Base-by-base conservation (phyloP, 1,140 invertebrate species). In the Meloidogyne floridensis region DNA sequence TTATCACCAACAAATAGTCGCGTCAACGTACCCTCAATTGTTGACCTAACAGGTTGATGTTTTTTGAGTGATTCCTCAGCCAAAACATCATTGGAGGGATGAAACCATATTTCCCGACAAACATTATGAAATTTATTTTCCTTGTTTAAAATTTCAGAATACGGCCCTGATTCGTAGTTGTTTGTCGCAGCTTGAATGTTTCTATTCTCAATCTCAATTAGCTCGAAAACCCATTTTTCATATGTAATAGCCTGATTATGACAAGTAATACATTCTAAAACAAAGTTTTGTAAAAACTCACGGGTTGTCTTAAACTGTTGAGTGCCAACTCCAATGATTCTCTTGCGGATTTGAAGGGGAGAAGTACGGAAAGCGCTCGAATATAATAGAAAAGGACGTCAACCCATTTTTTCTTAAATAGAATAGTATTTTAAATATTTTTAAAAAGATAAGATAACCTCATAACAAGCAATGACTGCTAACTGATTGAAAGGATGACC, bases 41-140 rank as follows among this genome's bases (percentile, higher is more conserved):
- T 8, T 53, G 5, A 18, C 65, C 32, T 81, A 3, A 13, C 8
- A 20, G 1, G 13, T n/a, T 13, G 15, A 3, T 65, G 5, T n/a
- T 18, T 65, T n/a, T 65, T 65, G 59, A n/a, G n/a, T 18, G 59
- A 65, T 65, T n/a, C 59, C 7, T 8, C 1, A 65, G 5, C n/a
- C 7, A n/a, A n/a, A 6, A 6, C 9, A 18, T 54, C 43, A 53
- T n/a, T 51, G 10, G 42, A 71, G 42, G 81, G 80, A 65, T 75
- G 81, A 43, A 82, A 75, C 81, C 81, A 82, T 7, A 80, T 15
- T 32, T 82, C 81, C 20, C 54, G 70, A 42, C 72, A 73, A 73
- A 6, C 7, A 47, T 65, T 65, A 3, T 7, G 15, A 10, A 13
- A 2, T 54, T 47, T 13, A 11, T 51, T 77, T 70, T 56, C 18